Evolutionary conservation across 2,888 invertebrate species (phyloP), one percentile per base, ranked within the genome.

Genomic region (Leucozona laternaria): DNA sequence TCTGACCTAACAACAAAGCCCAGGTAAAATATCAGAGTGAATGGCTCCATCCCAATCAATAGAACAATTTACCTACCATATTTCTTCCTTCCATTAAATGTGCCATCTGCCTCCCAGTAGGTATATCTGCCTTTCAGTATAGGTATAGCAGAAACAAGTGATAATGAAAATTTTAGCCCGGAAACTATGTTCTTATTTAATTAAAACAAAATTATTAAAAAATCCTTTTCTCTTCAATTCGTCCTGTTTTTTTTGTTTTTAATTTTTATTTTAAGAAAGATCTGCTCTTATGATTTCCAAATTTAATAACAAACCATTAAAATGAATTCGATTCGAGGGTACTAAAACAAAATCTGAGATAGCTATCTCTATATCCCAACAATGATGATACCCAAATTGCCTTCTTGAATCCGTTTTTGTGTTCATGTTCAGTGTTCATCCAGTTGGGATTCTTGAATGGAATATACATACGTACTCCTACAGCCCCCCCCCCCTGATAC

Each of bases 321-420:
- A 77, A 55, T 34, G 17, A 77, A 77, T 71, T 71, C 71, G 53
- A 78, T 68, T 79, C 28, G 53, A 68, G 50, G 25, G 31, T 53
- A 73, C 53, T 73, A 68, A 53, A 73, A 68, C 68, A 15, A 66
- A 68, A 72, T 60, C 43, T 53, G 37, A 58, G 5, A 82, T 78
- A 57, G 60, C 72, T 55, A 55, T 66, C 58, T 43, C 37, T 8
- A 37, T 1, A 37, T 1, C 20, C 13, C 34, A 58, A 31, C 31
- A 31, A 31, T 11, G 17, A 37, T 15, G n/a, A 75, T 50, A 66
- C 71, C 55, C 80, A 68, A 80, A 82, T 82, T 82, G 66, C 66
- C 64, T 71, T 53, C 66, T 57, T 60, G 43, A 58, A 85, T 80
- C 34, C 68, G 45, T 13, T 68, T 55, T n/a, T 57, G 31, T 66